phyloP scores from a whole-genome alignment of 2,113 vertebrate species.

The Aphyosemion australe region DNA sequence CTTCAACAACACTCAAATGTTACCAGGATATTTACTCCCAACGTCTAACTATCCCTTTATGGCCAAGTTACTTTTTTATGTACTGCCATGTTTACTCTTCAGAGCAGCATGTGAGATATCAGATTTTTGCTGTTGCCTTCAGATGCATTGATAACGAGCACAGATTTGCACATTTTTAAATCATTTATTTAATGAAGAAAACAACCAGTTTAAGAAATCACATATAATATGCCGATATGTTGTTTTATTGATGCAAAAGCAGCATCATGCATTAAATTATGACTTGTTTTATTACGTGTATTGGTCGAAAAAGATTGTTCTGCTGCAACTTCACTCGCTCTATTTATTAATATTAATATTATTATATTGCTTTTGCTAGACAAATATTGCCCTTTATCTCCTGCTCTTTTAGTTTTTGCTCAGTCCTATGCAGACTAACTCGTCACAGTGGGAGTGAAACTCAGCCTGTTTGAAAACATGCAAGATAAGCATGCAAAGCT shows the following conservation, averaged over 20 bases:
- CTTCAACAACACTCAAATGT: neutral
- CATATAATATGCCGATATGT: neutral
- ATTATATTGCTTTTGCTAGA: slow-evolving; percentile 29
- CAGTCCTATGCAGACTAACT: slow-evolving; percentile 44
- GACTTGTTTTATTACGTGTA: slow-evolving; percentile 22
- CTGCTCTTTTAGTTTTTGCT: slow-evolving; percentile 35
- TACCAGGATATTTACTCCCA: neutral
- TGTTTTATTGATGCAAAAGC: slow-evolving; percentile 3
- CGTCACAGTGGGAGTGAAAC: slow-evolving; percentile 5
- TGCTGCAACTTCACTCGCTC: slow-evolving; percentile 32
- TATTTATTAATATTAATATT: slow-evolving; percentile 8
- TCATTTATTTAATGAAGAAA: neutral
- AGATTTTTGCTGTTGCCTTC: slow-evolving; percentile 11
- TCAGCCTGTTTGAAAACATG: slow-evolving; percentile 33
- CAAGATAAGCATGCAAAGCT: slow-evolving; percentile 42
- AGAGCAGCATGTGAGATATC: slow-evolving; percentile 37
- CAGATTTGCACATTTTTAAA: slow-evolving; percentile 26
- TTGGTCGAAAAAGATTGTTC: slow-evolving; percentile 16
- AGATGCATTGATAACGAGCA: neutral
- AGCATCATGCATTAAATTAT: neutral
- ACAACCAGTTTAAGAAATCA: neutral
- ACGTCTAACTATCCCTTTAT: neutral
- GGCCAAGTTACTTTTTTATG: neutral
- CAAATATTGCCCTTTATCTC: slow-evolving; percentile 39
- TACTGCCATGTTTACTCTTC: slow-evolving; percentile 14